Base-by-base conservation (phyloP, 1,140 invertebrate species). In the Octopus sinensis region DNA sequence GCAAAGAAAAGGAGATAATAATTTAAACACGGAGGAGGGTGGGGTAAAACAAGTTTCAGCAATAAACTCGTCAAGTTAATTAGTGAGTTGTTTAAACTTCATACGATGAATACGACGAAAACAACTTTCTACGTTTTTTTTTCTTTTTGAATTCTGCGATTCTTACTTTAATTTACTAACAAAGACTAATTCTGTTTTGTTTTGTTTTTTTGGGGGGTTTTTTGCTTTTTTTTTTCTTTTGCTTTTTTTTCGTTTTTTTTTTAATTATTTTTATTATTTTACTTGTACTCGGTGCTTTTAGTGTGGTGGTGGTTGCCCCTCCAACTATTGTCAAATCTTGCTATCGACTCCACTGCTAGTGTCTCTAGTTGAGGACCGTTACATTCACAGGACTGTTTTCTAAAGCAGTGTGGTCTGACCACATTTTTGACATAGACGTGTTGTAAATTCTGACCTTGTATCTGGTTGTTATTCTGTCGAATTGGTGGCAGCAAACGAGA, bases 211-310 rank as follows among this genome's bases (percentile, higher is more conserved):
- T 78, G 43, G 75, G 78, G 78, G 23, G 23, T 23, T 23, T 23
- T 23, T 23, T 23, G 23, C 23, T 5, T 81, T 17, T 76, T 17
- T 30, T 82, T 77, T 5, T 23, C 53, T 68, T n/a, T 79, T 43
- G 78, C 12, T 82, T 76, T 62, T 43, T 54, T 75, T 52, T 82
- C 51, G 56, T 53, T 23, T 71, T 79, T 56, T 17, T 79, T 53
- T 79, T 13, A n/a, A n/a, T 77, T 13, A 13, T 79, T 10, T 76
- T 79, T 77, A 82, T 75, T 13, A 80, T 53, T 71, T 79, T 84
- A 84, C 51, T 82, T 87, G 83, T 86, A 88, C 62, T 88, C 87
- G 4, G 87, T 84, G 56, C 86, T 86, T 10, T 83, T 83, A 79
- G 85, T 85, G 76, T 88, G 84, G n/a, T 86, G 85, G 7, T 82